Evolutionary conservation across 2,113 vertebrate genomes (phyloP).

Genomic region (Rhinogobius similis): DNA sequence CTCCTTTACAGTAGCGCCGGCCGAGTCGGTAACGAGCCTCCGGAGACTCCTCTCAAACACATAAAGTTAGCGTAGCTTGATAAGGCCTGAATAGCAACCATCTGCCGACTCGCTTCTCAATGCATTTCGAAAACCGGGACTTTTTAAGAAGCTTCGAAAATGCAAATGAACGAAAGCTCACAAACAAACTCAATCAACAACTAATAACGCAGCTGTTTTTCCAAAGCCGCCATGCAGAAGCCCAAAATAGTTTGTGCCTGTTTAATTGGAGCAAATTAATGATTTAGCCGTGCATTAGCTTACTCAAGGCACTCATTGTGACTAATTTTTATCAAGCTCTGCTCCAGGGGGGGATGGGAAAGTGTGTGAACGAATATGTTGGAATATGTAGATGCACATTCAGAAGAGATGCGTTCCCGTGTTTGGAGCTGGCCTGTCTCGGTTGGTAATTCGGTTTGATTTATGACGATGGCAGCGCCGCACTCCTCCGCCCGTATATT

Average conservation of each 20-base stretch:
- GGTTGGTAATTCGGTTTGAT: slow-evolving; percentile 55
- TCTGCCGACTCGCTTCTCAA: slow-evolving; percentile 52
- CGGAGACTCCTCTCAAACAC: slow-evolving; percentile 45
- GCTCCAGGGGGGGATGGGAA: slow-evolving; percentile 60
- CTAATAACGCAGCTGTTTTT: slow-evolving; percentile 72
- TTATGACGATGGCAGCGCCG: slow-evolving; percentile 40
- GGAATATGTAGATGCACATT: slow-evolving; percentile 54
- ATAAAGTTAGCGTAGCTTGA: slow-evolving; percentile 69
- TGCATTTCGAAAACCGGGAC: slow-evolving; percentile 43
- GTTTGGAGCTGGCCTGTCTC: slow-evolving; percentile 35
- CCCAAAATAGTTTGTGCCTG: slow-evolving; percentile 58
- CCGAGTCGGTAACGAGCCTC: slow-evolving; percentile 56
- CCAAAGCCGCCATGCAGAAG: slow-evolving; percentile 37
- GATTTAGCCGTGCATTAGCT: slow-evolving; percentile 69
- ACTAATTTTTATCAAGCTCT: slow-evolving; percentile 69
- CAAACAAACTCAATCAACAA: slow-evolving; percentile 74
- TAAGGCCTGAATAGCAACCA: slow-evolving; percentile 69
- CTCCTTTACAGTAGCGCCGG: slow-evolving; percentile 31
- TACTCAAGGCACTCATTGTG: slow-evolving; percentile 69
- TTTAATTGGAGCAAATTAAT: slow-evolving; percentile 74
- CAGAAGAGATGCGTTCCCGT: slow-evolving; percentile 42
- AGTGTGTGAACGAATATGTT: slow-evolving; percentile 41
- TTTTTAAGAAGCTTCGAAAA: slow-evolving; percentile 57
- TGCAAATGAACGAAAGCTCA: slow-evolving; percentile 65
- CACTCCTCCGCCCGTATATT: slow-evolving; percentile 37